A percentile compares a stretch with the other conserved stretches of the same genome.
phyloP scores from a whole-genome alignment of 2,888 invertebrate species.

The Trachelus iudaicus region DNA sequence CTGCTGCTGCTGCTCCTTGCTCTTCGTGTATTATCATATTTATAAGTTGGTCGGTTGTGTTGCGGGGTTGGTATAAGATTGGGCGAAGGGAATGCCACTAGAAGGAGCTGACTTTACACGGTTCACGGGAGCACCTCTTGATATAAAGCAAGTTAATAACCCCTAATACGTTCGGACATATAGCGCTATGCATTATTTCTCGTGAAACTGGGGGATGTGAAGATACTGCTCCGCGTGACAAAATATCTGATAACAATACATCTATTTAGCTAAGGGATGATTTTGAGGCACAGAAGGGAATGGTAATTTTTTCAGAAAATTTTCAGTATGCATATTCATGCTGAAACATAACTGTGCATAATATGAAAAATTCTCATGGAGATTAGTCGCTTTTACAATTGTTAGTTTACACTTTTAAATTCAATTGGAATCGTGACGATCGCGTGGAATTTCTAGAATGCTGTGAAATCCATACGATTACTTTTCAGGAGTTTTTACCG shows the following conservation, averaged over 20 bases:
- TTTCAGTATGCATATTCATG: neutral
- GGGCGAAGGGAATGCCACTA: neutral
- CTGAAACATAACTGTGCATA: neutral
- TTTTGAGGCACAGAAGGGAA: neutral
- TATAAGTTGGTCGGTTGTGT: conserved; percentile 49
- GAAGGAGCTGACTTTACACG: neutral
- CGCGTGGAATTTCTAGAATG: neutral
- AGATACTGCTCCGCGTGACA: neutral
- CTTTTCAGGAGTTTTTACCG: neutral
- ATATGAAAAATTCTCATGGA: neutral
- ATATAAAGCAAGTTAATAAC: neutral
- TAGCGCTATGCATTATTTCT: neutral
- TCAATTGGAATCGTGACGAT: neutral
- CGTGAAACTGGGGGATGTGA: neutral
- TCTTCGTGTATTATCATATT: conserved; percentile 62
- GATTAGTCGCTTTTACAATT: neutral
- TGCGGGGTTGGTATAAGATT: neutral
- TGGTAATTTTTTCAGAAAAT: neutral
- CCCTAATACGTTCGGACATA: neutral
- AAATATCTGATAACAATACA: neutral
- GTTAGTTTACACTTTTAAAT: neutral
- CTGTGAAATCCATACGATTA: neutral
- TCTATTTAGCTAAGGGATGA: neutral
- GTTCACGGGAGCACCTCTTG: neutral
- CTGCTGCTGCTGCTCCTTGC: conserved; percentile 43